phyloP scores from a whole-genome alignment of 2,888 invertebrate genomes.

The Tachina grossa region DNA sequence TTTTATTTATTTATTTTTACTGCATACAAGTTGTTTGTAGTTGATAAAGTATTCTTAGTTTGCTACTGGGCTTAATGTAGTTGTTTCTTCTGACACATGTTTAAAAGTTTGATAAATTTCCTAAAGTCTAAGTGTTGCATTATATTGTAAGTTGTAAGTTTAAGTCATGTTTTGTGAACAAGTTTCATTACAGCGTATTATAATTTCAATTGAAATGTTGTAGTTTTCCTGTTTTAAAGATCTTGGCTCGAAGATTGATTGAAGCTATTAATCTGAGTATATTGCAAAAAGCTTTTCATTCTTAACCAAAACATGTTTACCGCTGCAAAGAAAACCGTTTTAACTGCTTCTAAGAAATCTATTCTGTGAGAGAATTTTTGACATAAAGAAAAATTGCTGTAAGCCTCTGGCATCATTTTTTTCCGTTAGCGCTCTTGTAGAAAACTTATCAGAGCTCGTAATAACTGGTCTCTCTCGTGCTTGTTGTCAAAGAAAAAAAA shows the following conservation, averaged over 20 bases:
- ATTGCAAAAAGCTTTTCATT: too few species aligned
- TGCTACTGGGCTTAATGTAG: conserved; percentile 3
- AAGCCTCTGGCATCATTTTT: too few species aligned
- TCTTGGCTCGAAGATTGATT: not conserved
- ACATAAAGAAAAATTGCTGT: too few species aligned
- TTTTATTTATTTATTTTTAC: not conserved
- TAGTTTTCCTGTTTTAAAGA: not conserved
- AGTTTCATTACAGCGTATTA: not conserved
- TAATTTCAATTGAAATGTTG: not conserved
- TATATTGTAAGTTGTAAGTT: conserved; percentile 22
- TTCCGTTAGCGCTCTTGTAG: too few species aligned
- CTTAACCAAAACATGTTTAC: too few species aligned
- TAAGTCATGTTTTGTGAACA: conserved; percentile 7
- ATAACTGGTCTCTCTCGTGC: too few species aligned
- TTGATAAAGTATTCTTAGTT: not conserved
- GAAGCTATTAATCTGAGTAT: too few species aligned
- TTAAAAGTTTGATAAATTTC: conserved; percentile 30
- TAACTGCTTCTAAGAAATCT: too few species aligned
- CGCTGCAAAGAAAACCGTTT: too few species aligned
- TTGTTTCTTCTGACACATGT: not conserved
- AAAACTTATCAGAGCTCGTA: too few species aligned
- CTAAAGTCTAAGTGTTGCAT: not conserved
- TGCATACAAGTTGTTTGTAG: not conserved
- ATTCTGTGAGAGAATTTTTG: too few species aligned
- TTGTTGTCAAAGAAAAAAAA: too few species aligned